These are phyloP conservation scores for Hylaea fasciaria DNA, from an alignment of 2,888 invertebrate species.

Conservation along the genomic window DNA sequence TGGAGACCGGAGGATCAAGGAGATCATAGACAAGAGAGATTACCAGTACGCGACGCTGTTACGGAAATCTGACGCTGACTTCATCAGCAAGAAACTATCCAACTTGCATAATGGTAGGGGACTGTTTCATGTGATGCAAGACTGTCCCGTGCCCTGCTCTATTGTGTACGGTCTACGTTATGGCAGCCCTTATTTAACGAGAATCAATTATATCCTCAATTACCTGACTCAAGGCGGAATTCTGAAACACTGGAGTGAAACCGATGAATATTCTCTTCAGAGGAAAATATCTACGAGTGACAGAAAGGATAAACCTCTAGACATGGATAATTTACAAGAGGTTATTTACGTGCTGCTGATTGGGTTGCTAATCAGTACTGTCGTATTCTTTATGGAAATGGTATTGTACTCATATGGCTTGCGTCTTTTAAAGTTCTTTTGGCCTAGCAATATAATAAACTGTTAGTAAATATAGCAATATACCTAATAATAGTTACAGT, in stretches of 20 bases:
- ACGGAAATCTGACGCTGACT: conserved; percentile 73
- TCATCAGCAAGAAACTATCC: conserved; percentile 57
- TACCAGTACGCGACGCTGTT: conserved; percentile 78
- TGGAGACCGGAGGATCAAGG: conserved; percentile 67
- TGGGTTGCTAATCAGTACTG: conserved; percentile 58
- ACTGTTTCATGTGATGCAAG: conserved; percentile 75
- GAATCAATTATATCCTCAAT: conserved; percentile 73
- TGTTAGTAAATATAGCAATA: no score
- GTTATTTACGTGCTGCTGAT: conserved; percentile 68
- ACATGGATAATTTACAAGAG: conserved; percentile 73
- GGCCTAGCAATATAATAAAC: no score
- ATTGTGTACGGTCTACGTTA: conserved; percentile 84
- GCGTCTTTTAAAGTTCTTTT: neutral
- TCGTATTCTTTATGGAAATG: conserved; percentile 65
- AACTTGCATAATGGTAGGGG: conserved; percentile 73
- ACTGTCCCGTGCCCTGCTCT: conserved; percentile 84
- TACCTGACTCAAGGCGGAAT: conserved; percentile 82
- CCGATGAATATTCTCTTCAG: conserved; percentile 60
- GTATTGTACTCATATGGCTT: conserved; percentile 64
- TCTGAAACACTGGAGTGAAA: conserved; percentile 67
- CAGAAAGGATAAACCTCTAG: conserved; percentile 66
- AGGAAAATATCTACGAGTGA: conserved; percentile 38
- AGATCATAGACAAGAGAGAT: conserved; percentile 68
- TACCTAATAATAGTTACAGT: no score
- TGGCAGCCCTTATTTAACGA: conserved; percentile 83